Conservation (phyloP, 2,888 invertebrate genomes). For the Thereva unica region DNA sequence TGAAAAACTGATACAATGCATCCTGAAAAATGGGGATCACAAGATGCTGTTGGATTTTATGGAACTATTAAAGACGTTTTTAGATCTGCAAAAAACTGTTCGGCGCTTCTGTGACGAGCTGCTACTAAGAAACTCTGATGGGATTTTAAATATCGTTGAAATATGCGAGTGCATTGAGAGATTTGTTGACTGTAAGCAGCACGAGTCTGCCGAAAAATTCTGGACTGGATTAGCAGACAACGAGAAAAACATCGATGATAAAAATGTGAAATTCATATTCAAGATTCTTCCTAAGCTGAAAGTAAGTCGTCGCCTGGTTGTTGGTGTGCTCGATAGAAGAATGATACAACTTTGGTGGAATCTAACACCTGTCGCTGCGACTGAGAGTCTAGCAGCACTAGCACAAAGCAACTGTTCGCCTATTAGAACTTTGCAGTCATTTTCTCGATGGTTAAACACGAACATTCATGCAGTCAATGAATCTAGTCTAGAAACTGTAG, state of each 20-base stretch:
- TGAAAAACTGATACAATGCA: constrained; percentile 59
- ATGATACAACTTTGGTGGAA: constrained; percentile 63
- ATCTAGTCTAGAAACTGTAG: constrained; percentile 61
- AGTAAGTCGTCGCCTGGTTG: constrained; percentile 64
- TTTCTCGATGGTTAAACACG: constrained; percentile 64
- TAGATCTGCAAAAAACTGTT: constrained; percentile 47
- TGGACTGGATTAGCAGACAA: constrained; percentile 69
- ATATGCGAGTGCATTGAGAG: constrained; percentile 62
- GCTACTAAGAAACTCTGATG: constrained; percentile 65
- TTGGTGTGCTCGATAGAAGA: constrained; percentile 64
- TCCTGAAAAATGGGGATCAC: constrained; percentile 55
- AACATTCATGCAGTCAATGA: constrained; percentile 67
- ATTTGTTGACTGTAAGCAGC: constrained; percentile 58
- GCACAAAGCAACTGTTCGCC: constrained; percentile 56
- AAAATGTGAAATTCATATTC: constrained; percentile 64
- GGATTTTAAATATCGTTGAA: constrained; percentile 63
- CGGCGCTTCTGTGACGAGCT: constrained; percentile 66
- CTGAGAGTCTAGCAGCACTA: constrained; percentile 60
- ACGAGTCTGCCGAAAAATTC: constrained; percentile 65
- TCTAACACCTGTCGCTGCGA: constrained; percentile 59
- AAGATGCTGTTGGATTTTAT: constrained; percentile 57
- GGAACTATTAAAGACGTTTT: constrained; percentile 50
- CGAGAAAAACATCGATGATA: constrained; percentile 63
- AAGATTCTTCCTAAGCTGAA: constrained; percentile 63
- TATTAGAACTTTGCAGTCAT: constrained; percentile 56